These are phyloP conservation scores for Helicoverpa armigera DNA, from an alignment of 1,140 invertebrate genomes.

Conservation along the genomic window DNA sequence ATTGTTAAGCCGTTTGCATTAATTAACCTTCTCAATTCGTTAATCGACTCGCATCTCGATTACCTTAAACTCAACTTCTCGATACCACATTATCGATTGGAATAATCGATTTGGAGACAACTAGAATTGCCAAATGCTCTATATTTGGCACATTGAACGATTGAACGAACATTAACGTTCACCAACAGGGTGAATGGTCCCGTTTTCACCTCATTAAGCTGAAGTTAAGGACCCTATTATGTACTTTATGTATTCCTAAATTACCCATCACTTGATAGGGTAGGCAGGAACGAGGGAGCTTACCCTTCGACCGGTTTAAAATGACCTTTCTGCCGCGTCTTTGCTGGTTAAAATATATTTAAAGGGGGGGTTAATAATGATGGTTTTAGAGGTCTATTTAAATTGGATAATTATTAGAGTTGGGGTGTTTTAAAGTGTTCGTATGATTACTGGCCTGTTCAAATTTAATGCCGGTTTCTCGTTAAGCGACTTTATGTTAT, in stretches of 20 bases:
- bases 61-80: slow-evolving; percentile 19
- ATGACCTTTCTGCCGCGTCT: slow-evolving; percentile 58
- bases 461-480: slow-evolving; percentile 78
- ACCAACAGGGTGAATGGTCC: slow-evolving; percentile 68
- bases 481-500: slow-evolving; percentile 57
- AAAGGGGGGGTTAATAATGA: slow-evolving; percentile 36
- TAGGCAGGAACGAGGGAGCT: slow-evolving; percentile 63
- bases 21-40: slow-evolving; percentile 28
- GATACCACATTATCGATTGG: slow-evolving; percentile 45
- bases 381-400: slow-evolving; percentile 61
- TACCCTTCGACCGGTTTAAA: slow-evolving; percentile 65
- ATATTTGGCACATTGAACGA: slow-evolving; percentile 55
- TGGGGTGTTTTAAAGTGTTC: slow-evolving; percentile 80
- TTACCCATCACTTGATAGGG: slow-evolving; percentile 78
- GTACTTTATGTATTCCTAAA: slow-evolving; percentile 84
- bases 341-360: slow-evolving; percentile 39
- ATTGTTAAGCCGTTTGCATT: slow-evolving; percentile 10
- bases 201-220: slow-evolving; percentile 82
- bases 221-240: slow-evolving; percentile 84
- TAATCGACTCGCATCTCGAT: slow-evolving; percentile 22
- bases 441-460: slow-evolving; percentile 81
- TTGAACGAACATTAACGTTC: slow-evolving; percentile 58
- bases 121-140: slow-evolving; percentile 42
- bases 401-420: slow-evolving; percentile 64
- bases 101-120: slow-evolving; percentile 45